Evolutionary conservation across 2,797 vertebrate genomes (phyloP), one percentile per base, ranked within the genome.

Genomic region (Hybognathus amarus): DNA sequence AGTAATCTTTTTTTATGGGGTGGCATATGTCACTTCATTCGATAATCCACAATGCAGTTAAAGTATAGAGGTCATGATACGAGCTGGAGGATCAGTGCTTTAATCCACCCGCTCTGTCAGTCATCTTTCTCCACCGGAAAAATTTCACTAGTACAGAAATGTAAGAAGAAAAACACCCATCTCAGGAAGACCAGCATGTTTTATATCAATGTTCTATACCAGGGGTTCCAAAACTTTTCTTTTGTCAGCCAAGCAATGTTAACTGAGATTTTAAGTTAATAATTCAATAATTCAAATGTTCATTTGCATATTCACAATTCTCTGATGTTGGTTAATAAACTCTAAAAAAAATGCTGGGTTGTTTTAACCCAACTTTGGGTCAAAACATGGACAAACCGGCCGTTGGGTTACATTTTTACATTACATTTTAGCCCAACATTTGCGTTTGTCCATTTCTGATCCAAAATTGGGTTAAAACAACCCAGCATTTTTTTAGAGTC

Each of bases 101-200:
- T 95, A 94, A 95, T 95, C 94, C 93, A 94, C 92, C 94, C 92
- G 45, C 93, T 94, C 93, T 91, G 89, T 86, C 92, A 94, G 92
- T 95, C 93, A 93, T 94, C 94, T 94, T 91, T 92, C 91, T 91
- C 88, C 90, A 91, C 90, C 89, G 91, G 90, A 83, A 93, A 91
- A 38, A 42, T 1, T 2, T 47, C 24, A 45, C 17, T 42, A 5
- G 1, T 52, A 3, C 40, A 38, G 47, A 22, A 74, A 66, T 75
- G 9, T 30, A 27, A 38, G 30, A 40, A 2, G 2, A 52, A 52
- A 63, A 70, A 61, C 22, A 4, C 11, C 33, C 52, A 7, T 20
- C 67, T 64, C 40, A 56, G 18, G 22, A 61, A 61, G 12, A 61
- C 59, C 24, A 27, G 69, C 18, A 61, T 70, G 38, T 9, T 80